These are phyloP conservation scores for Pseudochaenichthys georgianus DNA, from an alignment of 2,797 vertebrate species.

Conservation along the genomic window DNA sequence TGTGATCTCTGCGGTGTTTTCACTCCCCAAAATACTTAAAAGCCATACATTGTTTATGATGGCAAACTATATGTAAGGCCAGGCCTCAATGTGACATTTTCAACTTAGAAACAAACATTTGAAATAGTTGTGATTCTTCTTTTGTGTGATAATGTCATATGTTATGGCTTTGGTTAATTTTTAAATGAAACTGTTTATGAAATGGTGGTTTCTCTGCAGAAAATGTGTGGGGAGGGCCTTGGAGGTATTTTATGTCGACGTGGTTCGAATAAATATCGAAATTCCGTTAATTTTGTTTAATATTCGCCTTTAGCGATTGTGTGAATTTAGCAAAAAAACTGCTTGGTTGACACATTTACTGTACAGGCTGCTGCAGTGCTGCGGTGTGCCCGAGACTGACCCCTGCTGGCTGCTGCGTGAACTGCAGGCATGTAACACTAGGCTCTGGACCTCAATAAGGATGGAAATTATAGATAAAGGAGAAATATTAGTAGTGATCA, in stretches of 20 bases:
- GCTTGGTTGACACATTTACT: slow-evolving; percentile 87
- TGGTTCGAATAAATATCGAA: slow-evolving; percentile 54
- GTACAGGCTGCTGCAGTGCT: slow-evolving; percentile 84
- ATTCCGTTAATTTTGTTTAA: slow-evolving; percentile 24
- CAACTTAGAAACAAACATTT: background rate
- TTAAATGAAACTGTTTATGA: background rate
- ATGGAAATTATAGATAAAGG: background rate
- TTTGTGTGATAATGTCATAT: background rate
- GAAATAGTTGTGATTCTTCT: background rate
- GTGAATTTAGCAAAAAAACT: slow-evolving; percentile 85
- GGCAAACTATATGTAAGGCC: background rate
- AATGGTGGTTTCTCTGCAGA: background rate
- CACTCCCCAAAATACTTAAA: slow-evolving; percentile 25
- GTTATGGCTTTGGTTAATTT: background rate
- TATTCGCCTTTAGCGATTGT: slow-evolving; percentile 58
- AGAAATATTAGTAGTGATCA: background rate
- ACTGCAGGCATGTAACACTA: slow-evolving; percentile 4
- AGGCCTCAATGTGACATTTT: background rate
- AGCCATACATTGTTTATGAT: slow-evolving; percentile 6
- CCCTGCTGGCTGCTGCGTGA: slow-evolving; percentile 47
- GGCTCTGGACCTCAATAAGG: background rate
- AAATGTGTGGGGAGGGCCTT: background rate
- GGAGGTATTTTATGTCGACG: background rate
- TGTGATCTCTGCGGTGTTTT: slow-evolving; percentile 71
- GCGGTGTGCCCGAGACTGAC: slow-evolving; percentile 77